Evolutionary conservation across 1,140 invertebrate genomes (phyloP), one percentile per base, ranked within the genome.

Genomic region (Mylabris phalerata): DNA sequence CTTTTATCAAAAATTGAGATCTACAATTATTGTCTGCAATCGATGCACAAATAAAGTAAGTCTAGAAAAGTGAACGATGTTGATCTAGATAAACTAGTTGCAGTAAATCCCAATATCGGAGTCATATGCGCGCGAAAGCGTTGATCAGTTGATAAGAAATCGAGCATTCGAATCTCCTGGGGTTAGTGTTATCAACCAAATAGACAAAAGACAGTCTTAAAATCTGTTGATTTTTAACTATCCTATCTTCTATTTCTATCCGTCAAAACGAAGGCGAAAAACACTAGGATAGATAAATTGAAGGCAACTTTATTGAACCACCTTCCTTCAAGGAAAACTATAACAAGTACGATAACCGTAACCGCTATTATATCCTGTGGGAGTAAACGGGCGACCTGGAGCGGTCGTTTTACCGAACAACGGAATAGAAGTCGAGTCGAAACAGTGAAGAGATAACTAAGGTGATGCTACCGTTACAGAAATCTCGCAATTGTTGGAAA

Each of bases 271-370:
- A 13, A 13, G 1, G 19, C 1, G 19, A 19, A 19, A 19, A 19
- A 19, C 19, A 19, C 19, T 19, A 19, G 19, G 0, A 19, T 19
- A 19, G 19, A 19, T 19, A 19, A 19, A 19, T 19, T 68, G 70
- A 61, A 61, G 61, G 40, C 59, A 63, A 71, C 64, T 73, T 73
- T 4, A 32, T 32, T 5, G 32, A 32, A 7, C 4, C 32, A 32
- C 32, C 32, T 32, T 32, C 32, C 32, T 32, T 69, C 60, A 63
- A 72, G 69, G 69, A 71, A 71, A 71, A 72, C 70, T 68, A 69
- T 72, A 72, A 72, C 67, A 63, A 50, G 66, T 55, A 63, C 66
- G 69, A 73, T 73, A 73, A 73, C 68, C 68, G 71, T 71, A 71
- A 71, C 70, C 65, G 61, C 67, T 69, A 68, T 66, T 64, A 63